Evolutionary conservation across 2,113 vertebrate species (phyloP).

Genomic region (Myotis lucifugus): DNA sequence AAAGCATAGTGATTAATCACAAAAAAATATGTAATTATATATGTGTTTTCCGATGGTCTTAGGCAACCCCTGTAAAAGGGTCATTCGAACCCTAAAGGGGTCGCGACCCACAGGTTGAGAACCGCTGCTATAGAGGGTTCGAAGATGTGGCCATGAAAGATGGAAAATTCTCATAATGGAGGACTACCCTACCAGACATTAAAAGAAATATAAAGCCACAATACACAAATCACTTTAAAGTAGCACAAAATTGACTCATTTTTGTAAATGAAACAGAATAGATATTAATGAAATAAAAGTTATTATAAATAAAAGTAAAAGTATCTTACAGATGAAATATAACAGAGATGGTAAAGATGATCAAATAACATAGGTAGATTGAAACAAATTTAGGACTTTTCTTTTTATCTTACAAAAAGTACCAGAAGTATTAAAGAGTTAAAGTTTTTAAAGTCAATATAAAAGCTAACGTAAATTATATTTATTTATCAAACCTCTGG

Average conservation of each 20-base stretch:
- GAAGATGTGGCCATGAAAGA: not conserved
- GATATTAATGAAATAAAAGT: conserved; percentile 17
- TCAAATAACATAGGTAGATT: not conserved
- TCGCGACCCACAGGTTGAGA: no score
- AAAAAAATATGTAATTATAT: no score
- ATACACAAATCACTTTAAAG: not conserved
- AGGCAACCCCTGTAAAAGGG: no score
- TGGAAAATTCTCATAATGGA: not conserved
- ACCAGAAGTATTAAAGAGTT: not conserved
- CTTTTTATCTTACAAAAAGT: not conserved
- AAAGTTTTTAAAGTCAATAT: not conserved
- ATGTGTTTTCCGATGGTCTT: no score
- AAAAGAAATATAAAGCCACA: not conserved
- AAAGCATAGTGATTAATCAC: no score
- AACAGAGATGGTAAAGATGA: not conserved
- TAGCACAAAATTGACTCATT: not conserved
- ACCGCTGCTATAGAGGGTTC: not conserved
- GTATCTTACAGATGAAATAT: not conserved
- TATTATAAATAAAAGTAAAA: not conserved
- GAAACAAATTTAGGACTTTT: not conserved
- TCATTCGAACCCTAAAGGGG: no score
- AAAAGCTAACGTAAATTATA: not conserved
- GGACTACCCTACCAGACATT: not conserved
- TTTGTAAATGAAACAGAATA: not conserved
- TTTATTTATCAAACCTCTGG: not conserved